Evolutionary conservation across 2,888 invertebrate genomes (phyloP), one percentile per base, ranked within the genome.

Genomic region (Agrochola macilenta): DNA sequence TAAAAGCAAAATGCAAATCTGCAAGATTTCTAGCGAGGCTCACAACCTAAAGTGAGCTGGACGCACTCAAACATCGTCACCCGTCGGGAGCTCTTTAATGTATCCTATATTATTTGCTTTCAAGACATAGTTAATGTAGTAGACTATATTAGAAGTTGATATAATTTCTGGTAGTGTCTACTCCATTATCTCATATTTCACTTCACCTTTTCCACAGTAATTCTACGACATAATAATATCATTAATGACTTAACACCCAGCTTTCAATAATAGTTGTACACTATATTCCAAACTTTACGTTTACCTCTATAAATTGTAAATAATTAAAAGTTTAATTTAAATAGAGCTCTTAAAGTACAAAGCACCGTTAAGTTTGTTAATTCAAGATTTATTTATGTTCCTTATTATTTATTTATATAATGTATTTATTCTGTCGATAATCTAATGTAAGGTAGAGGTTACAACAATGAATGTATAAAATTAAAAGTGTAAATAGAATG

Each of bases 331-430:
- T 49, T 69, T 76, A 76, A 69, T 74, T 79, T 74, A 74, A 69
- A 83, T 82, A 80, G 86, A 89, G 86, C 89, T 89, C 84, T 80
- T 85, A 65, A 66, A 89, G 89, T 90, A 91, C 89, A 91, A 91
- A 89, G 12, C 80, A 83, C 83, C 73, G 65, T 84, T 82, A 78
- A n/a, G 77, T 82, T 86, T 80, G 77, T 77, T 83, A 78, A 81
- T 81, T 77, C 26, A 75, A 64, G 0, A 73, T 72, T 63, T 63
- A 70, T 83, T 74, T 79, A 26, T 74, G 43, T 78, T 80, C 14
- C 43, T 79, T 78, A 61, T 58, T 75, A 63, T 81, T 72, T 61
- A 69, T 76, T 74, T 76, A 74, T 70, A 54, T n/a, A 78, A 74
- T 74, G 3, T 82, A 83, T 83, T 74, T 82, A 76, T 84, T 81